Base-by-base conservation (phyloP, 2,113 vertebrate genomes). In the Baryphthengus martii region DNA sequence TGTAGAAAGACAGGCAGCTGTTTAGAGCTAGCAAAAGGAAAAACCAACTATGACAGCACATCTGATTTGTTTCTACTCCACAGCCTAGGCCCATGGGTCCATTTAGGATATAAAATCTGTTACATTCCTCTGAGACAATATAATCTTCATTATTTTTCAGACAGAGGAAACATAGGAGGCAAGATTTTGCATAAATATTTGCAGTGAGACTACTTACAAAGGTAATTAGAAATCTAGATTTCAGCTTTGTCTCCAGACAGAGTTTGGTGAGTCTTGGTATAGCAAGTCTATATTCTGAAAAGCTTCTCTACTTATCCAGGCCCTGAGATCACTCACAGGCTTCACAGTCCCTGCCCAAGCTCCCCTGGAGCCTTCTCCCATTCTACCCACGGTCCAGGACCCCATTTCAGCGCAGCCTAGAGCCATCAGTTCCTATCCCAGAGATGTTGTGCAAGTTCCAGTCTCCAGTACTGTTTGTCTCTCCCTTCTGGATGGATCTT, bases 361-460 rank as follows among this genome's bases (percentile, higher is more conserved):
- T 78, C 10, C 17, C 29, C 15, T 19, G 5, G 6, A 25, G 4
- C 11, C 3, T 66, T 8, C 0, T 11, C 53, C 9, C 6, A 29
- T 5, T 6, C 20, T 65, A 13, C 3, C 25, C 6, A 0, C 29
- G 7, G 11, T 35, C 23, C 29, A 70, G 17, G 12, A 31, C 2
- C 8, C 13, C 39, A 72, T 42, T 80, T 83, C 17, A 65, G 7
- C 13, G 10, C 23, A 76, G 35, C 4, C 35, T 26, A 68, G 25
- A 9, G 8, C 40, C 31, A 68, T 65, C 39, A 40, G 12, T 17
- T 12, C 11, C 21, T 42, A 10, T 11, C 12, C 6, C 9, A 47
- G 33, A 7, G 17, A 31, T 2, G 0, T 2, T n/a, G 4, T 49
- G 18, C 0, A 1, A 40, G 2, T 31, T 4, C 5, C 28, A 26